Evolutionary conservation across 2,113 vertebrate genomes (phyloP).

Genomic region (Gracilinanus agilis): DNA sequence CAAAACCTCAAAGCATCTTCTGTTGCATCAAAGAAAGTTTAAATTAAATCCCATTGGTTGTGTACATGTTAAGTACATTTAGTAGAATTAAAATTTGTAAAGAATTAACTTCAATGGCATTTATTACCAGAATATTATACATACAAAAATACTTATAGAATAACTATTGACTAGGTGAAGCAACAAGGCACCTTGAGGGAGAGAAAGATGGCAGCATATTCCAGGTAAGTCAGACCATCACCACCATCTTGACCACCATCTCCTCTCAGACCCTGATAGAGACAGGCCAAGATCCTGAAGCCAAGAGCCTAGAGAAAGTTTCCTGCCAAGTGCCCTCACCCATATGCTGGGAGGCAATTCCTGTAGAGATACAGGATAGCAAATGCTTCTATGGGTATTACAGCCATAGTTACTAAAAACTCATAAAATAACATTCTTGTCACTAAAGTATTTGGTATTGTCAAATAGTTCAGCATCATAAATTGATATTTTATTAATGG

Average conservation of each 20-base stretch:
- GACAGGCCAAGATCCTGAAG: no score
- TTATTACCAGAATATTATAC: no score
- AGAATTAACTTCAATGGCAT: neutral
- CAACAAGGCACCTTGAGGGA: neutral
- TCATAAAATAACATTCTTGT: neutral
- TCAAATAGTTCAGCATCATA: neutral
- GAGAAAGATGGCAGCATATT: neutral
- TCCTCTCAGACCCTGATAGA: neutral
- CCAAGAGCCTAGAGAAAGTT: neutral
- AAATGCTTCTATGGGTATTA: neutral
- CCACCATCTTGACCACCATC: neutral
- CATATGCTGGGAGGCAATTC: no score
- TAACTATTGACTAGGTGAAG: neutral
- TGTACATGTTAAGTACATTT: neutral
- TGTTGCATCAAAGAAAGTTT: neutral
- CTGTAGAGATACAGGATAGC: neutral
- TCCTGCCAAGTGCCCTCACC: no score
- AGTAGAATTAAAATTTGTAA: neutral
- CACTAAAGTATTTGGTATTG: neutral
- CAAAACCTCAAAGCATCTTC: neutral
- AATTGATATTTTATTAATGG: neutral
- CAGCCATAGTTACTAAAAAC: neutral
- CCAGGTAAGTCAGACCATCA: neutral
- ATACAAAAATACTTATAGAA: neutral
- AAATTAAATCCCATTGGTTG: neutral